These are phyloP conservation scores for Podarcis muralis DNA, from an alignment of 2,113 vertebrate species.

Conservation along the genomic window DNA sequence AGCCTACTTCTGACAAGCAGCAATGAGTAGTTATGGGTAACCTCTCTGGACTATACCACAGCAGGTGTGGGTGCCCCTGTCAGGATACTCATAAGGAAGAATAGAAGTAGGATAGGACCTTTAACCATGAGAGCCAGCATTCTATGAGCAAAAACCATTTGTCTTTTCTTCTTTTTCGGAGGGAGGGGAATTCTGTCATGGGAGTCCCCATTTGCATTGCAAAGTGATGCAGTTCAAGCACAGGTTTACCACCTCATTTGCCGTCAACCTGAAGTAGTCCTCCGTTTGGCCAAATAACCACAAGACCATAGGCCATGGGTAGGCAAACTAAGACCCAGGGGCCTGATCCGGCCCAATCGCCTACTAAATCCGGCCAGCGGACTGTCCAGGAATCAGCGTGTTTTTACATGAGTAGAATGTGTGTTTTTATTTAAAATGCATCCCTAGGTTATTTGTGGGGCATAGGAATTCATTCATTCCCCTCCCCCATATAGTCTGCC, in stretches of 20 bases:
- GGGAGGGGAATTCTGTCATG: background rate
- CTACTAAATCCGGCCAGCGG: no score
- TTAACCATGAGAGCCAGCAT: background rate
- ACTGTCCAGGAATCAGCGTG: no score
- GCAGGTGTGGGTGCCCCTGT: no score
- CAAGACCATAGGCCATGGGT: no score
- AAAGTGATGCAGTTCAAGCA: background rate
- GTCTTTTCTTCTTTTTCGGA: background rate
- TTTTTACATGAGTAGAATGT: no score
- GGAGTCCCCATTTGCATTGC: background rate
- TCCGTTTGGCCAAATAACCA: background rate
- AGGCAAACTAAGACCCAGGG: no score
- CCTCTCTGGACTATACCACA: background rate
- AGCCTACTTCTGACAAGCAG: background rate
- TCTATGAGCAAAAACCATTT: background rate
- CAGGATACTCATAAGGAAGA: background rate
- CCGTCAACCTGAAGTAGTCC: background rate
- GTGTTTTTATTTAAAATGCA: no score
- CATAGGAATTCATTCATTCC: no score
- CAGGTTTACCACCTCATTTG: background rate
- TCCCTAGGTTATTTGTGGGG: no score
- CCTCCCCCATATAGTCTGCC: no score
- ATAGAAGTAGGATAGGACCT: background rate
- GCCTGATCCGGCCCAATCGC: no score
- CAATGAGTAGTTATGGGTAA: background rate